Conservation (phyloP, 2,888 invertebrate species). For the Rhagium mordax region DNA sequence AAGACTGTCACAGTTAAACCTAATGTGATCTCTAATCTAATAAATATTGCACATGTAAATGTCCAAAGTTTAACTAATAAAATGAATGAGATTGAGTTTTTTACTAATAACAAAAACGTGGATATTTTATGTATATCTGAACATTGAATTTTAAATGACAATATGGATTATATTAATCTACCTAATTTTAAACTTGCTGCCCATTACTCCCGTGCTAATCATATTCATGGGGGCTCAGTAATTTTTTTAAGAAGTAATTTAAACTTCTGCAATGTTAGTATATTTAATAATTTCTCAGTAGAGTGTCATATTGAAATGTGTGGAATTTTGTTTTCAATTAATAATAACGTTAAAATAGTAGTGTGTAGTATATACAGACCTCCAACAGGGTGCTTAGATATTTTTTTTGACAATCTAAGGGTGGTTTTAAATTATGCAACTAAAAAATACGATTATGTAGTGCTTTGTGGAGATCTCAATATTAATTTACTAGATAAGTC, state of each 20-base stretch:
- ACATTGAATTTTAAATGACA: not conserved
- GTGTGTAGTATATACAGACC: not conserved
- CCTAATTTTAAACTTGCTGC: not conserved
- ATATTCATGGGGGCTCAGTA: not conserved
- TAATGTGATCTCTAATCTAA: no score
- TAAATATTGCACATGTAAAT: not conserved
- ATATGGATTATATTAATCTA: not conserved
- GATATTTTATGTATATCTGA: not conserved
- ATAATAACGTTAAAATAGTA: not conserved
- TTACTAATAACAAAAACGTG: not conserved
- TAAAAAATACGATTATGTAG: not conserved
- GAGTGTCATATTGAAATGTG: not conserved
- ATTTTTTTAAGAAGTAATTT: not conserved
- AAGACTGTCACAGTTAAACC: no score
- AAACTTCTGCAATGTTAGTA: not conserved
- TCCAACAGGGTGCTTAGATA: not conserved
- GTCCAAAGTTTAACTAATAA: not conserved
- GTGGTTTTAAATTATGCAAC: no score
- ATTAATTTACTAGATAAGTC: no score
- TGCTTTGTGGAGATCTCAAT: not conserved
- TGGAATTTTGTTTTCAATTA: not conserved
- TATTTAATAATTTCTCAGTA: not conserved
- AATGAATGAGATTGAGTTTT: not conserved
- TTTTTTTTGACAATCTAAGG: no score
- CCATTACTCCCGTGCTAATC: not conserved